Base-by-base conservation (phyloP, 2,797 vertebrate genomes). In the Phaenicophaeus curvirostris region DNA sequence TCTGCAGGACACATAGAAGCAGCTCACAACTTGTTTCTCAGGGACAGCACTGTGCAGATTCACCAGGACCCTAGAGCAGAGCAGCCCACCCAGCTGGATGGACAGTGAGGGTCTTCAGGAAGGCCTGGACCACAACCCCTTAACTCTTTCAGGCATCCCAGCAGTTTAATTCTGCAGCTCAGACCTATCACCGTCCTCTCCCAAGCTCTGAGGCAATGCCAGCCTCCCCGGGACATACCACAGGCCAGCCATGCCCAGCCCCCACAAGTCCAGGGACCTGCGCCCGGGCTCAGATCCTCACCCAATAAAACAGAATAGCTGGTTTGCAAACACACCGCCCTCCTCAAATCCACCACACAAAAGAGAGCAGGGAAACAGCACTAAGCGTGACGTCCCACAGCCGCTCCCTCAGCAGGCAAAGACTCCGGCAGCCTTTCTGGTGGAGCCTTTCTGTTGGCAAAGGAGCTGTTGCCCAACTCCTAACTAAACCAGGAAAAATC, bases 371-470 rank as follows among this genome's bases (percentile, higher is more conserved):
- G 6, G 80, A 42, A 50, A 54, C 62, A 12, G 5, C 0, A 0
- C 8, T 19, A 44, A 67, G 68, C 0, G 0, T 3, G 41, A 42
- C 2, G 4, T 10, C 80, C 80, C 62, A 63, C 21, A 84, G 14
- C 23, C 0, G 0, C 53, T 53, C 57, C 0, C 0, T 2, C 75
- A 71, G 81, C 0, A 1, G 5, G 25, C 50, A 54, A 63, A 46
- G 57, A 27, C 39, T 21, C 0, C 0, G 28, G 31, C 69, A 85
- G 85, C 39, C n/a, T n/a, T n/a, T n/a, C n/a, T 4, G 1, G 35
- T 2, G 44, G 41, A 93, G 39, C 31, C 41, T 30, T 53, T 44
- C 63, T 63, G 33, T 5, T 58, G 42, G 42, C 46, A 39, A 39
- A 59, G 25, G 30, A 37, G 51, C 73, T 77, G 61, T 12, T 78